These are phyloP conservation scores for Ptilodon capucinus DNA, from an alignment of 2,888 invertebrate species.

Conservation along the genomic window DNA sequence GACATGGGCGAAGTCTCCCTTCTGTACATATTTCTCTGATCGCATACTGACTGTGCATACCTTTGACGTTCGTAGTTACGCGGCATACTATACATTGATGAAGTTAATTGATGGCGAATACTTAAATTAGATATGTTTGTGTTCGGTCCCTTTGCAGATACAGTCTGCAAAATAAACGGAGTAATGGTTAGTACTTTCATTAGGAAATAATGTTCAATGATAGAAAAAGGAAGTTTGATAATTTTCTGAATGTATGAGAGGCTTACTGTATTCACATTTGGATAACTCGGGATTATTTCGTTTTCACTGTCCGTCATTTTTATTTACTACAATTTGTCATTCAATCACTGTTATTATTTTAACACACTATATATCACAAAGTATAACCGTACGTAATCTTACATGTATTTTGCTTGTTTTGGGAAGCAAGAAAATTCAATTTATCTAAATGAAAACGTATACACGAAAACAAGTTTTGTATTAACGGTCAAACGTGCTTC, in stretches of 20 bases:
- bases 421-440: too few relatives aligned
- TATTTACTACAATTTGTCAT: too few relatives aligned
- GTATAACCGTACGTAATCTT: too few relatives aligned
- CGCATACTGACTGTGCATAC: constrained; percentile 40
- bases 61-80: constrained; percentile 42
- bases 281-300: constrained; percentile 47
- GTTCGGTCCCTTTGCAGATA: constrained; percentile 54
- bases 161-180: constrained; percentile 43
- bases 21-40: constrained; percentile 49
- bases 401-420: too few relatives aligned
- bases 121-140: constrained; percentile 42
- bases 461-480: neutral
- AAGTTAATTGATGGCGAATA: constrained; percentile 47
- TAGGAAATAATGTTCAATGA: too few relatives aligned
- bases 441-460: too few relatives aligned
- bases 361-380: too few relatives aligned
- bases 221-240: too few relatives aligned
- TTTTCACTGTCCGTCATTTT: constrained; percentile 53
- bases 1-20: constrained; percentile 45
- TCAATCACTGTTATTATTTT: too few relatives aligned
- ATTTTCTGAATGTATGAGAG: neutral
- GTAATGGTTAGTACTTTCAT: neutral
- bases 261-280: constrained; percentile 54
- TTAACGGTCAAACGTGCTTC: too few relatives aligned
- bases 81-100: constrained; percentile 46